phyloP scores from a whole-genome alignment of 2,888 invertebrate species.

The Diogma glabrata region DNA sequence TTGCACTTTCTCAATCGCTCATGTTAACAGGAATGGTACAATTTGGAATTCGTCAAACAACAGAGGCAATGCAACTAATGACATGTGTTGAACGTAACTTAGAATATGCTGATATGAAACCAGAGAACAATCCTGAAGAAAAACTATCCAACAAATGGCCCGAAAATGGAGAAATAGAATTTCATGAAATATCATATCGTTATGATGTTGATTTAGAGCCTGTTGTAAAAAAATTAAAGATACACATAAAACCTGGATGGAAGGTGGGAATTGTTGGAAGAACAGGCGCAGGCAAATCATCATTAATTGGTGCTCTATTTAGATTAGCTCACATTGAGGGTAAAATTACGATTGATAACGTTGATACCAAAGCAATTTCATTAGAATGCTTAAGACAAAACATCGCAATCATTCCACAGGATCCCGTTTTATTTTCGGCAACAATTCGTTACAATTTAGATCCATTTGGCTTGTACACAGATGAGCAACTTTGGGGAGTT shows the following conservation, averaged over 20 bases:
- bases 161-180: constrained; percentile 43
- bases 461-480: constrained; percentile 31
- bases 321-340: constrained; percentile 62
- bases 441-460: constrained; percentile 5
- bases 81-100: constrained; percentile 62
- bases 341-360: constrained; percentile 56
- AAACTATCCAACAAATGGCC: constrained; percentile 58
- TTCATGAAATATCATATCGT: constrained; percentile 44
- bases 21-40: constrained; percentile 59
- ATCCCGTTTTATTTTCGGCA: constrained; percentile 34
- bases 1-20: constrained; percentile 56
- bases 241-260: constrained; percentile 51
- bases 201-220: constrained; percentile 48
- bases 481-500: constrained; percentile 32
- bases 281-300: constrained; percentile 77
- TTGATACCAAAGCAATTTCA: constrained; percentile 43
- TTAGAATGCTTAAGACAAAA: constrained; percentile 39
- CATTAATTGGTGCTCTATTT: constrained; percentile 66
- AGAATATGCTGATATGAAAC: constrained; percentile 56
- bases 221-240: constrained; percentile 60
- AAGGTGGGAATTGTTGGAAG: constrained; percentile 73
- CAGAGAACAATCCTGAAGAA: constrained; percentile 36
- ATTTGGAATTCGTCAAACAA: constrained; percentile 58
- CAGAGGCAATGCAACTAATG: constrained; percentile 57
- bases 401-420: constrained; percentile 47